Conservation (phyloP, 2,113 vertebrate species). For the Phrynosoma blainvillii region DNA sequence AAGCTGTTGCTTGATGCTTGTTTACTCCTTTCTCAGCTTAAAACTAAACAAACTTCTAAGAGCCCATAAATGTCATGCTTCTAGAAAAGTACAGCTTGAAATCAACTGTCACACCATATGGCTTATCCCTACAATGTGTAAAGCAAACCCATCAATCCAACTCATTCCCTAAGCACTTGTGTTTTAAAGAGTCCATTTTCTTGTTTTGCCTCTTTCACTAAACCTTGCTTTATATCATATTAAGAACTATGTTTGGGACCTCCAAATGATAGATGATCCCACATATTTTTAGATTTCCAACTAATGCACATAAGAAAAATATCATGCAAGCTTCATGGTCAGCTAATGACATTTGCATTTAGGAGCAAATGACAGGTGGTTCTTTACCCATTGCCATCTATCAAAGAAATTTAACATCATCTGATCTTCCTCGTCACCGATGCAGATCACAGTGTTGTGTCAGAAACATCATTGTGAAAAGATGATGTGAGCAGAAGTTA, state of each 20-base stretch:
- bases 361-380: conserved; percentile 58
- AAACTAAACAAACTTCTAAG: conserved; percentile 40
- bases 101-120: not conserved
- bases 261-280: conserved; percentile 48
- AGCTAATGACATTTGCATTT: conserved; percentile 65
- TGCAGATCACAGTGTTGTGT: conserved; percentile 26
- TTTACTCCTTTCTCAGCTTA: conserved; percentile 5
- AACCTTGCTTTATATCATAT: conserved; percentile 57
- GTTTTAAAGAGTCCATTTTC: conserved; percentile 38
- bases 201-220: conserved; percentile 28
- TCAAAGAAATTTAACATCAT: conserved; percentile 52
- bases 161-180: conserved; percentile 35
- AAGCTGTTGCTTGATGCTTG: not conserved
- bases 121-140: conserved; percentile 27
- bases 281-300: conserved; percentile 65
- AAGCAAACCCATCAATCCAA: conserved; percentile 11
- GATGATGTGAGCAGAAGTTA: not conserved
- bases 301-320: conserved; percentile 65
- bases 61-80: not conserved
- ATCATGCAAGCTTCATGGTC: conserved; percentile 59
- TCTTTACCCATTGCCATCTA: conserved; percentile 41
- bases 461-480: conserved; percentile 5
- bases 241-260: conserved; percentile 52
- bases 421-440: conserved; percentile 3
- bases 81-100: conserved; percentile 23